These are phyloP conservation scores for Spatulosminthurus flaviceps DNA, from an alignment of 2,888 invertebrate genomes.

Conservation along the genomic window DNA sequence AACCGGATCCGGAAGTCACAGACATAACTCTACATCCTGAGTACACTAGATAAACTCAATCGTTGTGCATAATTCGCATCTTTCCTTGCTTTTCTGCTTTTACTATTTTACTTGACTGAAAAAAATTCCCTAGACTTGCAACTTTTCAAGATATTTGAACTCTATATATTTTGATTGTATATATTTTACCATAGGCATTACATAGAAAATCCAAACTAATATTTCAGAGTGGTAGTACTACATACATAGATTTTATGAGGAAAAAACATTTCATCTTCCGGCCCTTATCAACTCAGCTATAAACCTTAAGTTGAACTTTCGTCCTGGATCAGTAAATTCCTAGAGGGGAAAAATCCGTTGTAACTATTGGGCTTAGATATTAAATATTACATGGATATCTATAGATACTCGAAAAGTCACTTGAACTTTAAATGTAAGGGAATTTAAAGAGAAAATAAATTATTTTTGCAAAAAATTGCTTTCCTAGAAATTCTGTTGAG, in stretches of 20 bases:
- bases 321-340: neutral
- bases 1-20: conserved; percentile 6
- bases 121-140: neutral
- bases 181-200: too few relatives aligned
- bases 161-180: neutral
- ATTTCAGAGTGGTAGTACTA: neutral
- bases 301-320: neutral
- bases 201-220: too few relatives aligned
- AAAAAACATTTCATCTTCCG: conserved; percentile 12
- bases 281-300: conserved; percentile 4
- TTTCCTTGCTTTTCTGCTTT: too few relatives aligned
- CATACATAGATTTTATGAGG: neutral
- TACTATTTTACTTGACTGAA: neutral
- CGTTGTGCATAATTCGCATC: too few relatives aligned
- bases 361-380: too few relatives aligned
- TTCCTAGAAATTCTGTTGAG: neutral
- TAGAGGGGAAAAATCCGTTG: neutral
- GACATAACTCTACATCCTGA: neutral
- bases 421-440: too few relatives aligned
- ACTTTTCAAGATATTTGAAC: neutral
- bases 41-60: neutral
- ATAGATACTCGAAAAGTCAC: too few relatives aligned
- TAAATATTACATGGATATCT: too few relatives aligned
- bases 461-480: neutral
- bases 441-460: too few relatives aligned